These are phyloP conservation scores for Troides oblongomaculatus DNA, from an alignment of 2,888 invertebrate genomes.

Conservation along the genomic window DNA sequence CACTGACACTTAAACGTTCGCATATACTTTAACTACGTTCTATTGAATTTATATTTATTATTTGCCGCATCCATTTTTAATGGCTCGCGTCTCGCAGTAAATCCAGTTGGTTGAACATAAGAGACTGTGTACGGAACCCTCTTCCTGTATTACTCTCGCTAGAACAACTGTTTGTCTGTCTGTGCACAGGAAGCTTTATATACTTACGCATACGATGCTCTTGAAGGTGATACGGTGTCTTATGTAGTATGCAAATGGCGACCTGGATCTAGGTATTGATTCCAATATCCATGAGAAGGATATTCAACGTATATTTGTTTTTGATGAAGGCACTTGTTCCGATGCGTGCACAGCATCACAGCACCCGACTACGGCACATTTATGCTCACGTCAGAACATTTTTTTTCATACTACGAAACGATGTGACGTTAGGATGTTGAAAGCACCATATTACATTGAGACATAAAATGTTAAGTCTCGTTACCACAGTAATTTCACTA, in stretches of 20 bases:
- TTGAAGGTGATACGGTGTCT: conserved; percentile 18
- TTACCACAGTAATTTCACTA: too few relatives aligned
- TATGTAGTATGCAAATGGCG: conserved; percentile 12
- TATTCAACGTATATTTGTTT: too few relatives aligned
- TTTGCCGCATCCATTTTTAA: conserved; percentile 34
- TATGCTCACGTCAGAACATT: too few relatives aligned
- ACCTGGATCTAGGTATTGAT: not conserved
- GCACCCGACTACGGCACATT: too few relatives aligned
- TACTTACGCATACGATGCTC: conserved; percentile 31
- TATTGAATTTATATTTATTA: not conserved
- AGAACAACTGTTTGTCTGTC: conserved; percentile 76
- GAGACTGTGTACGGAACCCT: conserved; percentile 64
- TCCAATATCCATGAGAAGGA: not conserved
- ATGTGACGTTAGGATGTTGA: too few relatives aligned
- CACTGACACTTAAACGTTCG: too few relatives aligned
- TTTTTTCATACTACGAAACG: too few relatives aligned
- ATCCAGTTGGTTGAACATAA: conserved; percentile 72
- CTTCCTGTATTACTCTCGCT: conserved; percentile 62
- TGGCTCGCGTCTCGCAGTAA: conserved; percentile 37
- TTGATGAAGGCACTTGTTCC: too few relatives aligned
- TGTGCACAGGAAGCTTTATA: conserved; percentile 53
- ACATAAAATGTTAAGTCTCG: too few relatives aligned
- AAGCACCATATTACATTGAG: too few relatives aligned
- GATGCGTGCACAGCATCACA: too few relatives aligned
- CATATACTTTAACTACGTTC: too few relatives aligned